Percentiles rank a stretch among this genome's conserved stretches.
These are phyloP conservation scores for Ectobius pallidus DNA, from an alignment of 2,888 invertebrate species.

Conservation along the genomic window DNA sequence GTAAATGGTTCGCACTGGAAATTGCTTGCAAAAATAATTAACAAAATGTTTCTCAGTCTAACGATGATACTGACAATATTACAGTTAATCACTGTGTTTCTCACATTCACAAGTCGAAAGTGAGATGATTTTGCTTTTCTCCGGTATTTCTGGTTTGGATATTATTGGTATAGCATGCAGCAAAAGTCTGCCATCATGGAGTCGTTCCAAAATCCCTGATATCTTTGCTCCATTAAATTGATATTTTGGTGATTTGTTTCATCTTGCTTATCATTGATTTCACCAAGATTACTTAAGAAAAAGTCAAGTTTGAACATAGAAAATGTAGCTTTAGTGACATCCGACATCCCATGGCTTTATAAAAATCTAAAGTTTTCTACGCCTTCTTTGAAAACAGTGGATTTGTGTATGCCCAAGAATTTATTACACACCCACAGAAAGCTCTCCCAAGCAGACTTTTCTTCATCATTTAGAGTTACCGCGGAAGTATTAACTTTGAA, in stretches of 20 bases:
- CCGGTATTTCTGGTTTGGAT: background rate
- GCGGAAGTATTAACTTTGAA: too few relatives aligned
- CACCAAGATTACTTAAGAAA: conserved; percentile 4
- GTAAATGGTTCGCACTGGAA: background rate
- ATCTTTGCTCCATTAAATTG: background rate
- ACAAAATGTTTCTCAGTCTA: background rate
- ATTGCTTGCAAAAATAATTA: conserved; percentile 7
- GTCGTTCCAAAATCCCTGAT: background rate
- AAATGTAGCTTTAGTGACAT: conserved; percentile 11
- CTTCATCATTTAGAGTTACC: background rate
- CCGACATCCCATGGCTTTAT: background rate
- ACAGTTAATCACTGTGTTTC: conserved; percentile 3
- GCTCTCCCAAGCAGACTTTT: background rate
- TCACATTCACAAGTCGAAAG: background rate
- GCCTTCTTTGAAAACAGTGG: too few relatives aligned
- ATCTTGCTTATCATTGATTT: background rate
- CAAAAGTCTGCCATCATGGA: background rate
- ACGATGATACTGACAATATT: background rate
- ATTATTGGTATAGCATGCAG: background rate
- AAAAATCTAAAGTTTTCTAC: background rate
- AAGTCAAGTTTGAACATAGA: background rate
- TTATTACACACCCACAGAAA: background rate
- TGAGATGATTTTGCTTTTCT: background rate
- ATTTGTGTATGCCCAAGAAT: too few relatives aligned
- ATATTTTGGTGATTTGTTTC: background rate